Conservation (phyloP, 2,888 invertebrate genomes). For the Drosophila engyochracea region DNA sequence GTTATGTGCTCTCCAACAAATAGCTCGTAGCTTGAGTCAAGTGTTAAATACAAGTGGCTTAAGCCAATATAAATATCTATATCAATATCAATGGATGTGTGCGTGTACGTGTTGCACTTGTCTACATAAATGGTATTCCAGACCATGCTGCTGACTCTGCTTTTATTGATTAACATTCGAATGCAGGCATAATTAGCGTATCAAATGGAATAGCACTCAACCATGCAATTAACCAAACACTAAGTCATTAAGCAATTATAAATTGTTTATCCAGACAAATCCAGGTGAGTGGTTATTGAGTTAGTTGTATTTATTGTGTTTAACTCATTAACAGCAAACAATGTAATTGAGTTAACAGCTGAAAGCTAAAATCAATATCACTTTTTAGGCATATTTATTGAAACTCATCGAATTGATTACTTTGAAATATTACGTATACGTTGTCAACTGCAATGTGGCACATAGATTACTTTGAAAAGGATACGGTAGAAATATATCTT, state of each 20-base stretch:
- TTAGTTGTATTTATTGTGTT: background rate
- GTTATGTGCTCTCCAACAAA: slow-evolving; percentile 6
- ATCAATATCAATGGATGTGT: background rate
- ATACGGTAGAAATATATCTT: background rate
- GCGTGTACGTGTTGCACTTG: background rate
- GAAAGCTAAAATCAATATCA: background rate
- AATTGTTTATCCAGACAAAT: background rate
- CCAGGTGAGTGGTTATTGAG: background rate
- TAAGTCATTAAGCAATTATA: slow-evolving; percentile 5
- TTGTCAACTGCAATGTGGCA: background rate
- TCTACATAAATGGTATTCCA: background rate
- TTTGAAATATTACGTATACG: background rate
- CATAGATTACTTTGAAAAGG: background rate
- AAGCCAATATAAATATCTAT: background rate
- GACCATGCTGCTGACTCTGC: background rate
- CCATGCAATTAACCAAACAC: background rate
- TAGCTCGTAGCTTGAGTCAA: slow-evolving; percentile 35
- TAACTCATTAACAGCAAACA: slow-evolving; percentile 1
- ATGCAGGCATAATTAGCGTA: slow-evolving; percentile 1
- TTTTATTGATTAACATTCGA: background rate
- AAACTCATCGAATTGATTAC: background rate
- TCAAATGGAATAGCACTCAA: slow-evolving; percentile 1
- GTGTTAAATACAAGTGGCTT: slow-evolving; percentile 43
- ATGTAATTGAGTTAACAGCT: background rate
- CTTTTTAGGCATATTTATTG: background rate